Base-by-base conservation (phyloP, 2,888 invertebrate genomes). In the Biston stratarius region DNA sequence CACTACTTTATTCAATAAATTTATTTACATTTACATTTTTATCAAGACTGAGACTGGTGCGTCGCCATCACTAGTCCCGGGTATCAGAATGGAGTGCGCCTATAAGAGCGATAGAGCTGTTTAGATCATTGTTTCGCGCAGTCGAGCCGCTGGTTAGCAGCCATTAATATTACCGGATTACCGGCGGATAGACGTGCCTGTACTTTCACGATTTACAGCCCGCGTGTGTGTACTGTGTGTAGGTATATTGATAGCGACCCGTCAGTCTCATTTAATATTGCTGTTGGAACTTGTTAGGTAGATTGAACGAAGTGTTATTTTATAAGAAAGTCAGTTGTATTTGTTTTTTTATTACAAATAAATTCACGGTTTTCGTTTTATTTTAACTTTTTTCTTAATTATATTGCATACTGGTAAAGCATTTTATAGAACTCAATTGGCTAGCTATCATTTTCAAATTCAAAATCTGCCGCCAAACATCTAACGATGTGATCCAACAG, bases 111-210 rank as follows among this genome's bases (percentile, higher is more conserved):
- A 33, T 42, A 44, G 64, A 59, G 64, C 64, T 64, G 69, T 69
- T 69, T 62, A 61, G 64, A 61, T 59, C 59, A 65, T 62, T 59
- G 61, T 60, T 47, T 36, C 12, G 60, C 49, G 53, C 62, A 48
- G 55, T 59, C 58, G 55, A 42, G 55, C 49, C 62, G 62, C 65
- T 59, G 66, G 52, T 52, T 58, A 14, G 47, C 45, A 58, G 57
- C 59, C 63, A 70, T 70, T 67, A 70, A 67, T 70, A 61, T 53
- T n/a, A 11, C 61, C 24, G 64, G 66, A 58, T 67, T 65, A 64
- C 58, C 51, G 24, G n/a, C 44, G 53, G 59, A 59, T 56, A 57
- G 57, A 14, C 42, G 42, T 11, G 40, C 34, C 14, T 12, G 40
- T 44, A 36, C 57, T 40, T 58, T 40, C 33, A 67, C 57, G 42